Evolutionary conservation across 2,113 vertebrate genomes (phyloP), one percentile per base, ranked within the genome.

Genomic region (Euleptes europaea): DNA sequence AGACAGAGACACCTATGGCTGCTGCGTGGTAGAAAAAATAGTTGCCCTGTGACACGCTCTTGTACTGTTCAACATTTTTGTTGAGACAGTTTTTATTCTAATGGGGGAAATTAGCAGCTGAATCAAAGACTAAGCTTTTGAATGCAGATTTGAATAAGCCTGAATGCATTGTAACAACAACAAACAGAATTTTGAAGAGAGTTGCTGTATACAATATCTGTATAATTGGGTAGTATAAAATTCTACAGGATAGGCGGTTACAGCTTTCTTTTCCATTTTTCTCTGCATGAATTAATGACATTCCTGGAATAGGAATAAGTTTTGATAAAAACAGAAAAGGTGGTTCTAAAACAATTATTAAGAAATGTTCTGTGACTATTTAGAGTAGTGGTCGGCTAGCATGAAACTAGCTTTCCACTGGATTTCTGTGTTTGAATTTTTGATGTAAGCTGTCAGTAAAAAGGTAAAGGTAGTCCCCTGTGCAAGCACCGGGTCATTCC

Each of bases 351-450:
- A 63, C 1, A 42, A 83, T 78, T 40, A 28, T 72, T 14, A 23
- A 49, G 42, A 88, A 86, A 42, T 79, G 88, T 35, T 40, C 73
- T 35, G 21, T 87, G 28, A 88, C 84, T 90, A 80, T 66, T 87
- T 60, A 72, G 49, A 60, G 54, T 83, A n/a, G 6, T 77, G 86
- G 7, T 1, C 23, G 33, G 31, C 44, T 47, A 66, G 17, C 26
- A 33, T 69, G 17, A 67, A 67, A 66, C 57, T 66, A 8, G 31
- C 23, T 28, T 10, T 77, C 2, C 5, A 51, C 38, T 77, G 54
- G 44, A 12, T 14, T 74, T 74, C 72, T 33, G 23, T 60, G 13
- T 67, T 28, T 71, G 66, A 38, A 38, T 67, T 38, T 38, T 33
- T 76, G 60, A 49, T 65, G 13, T 44, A 74, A 65, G 40, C 13